phyloP scores from a whole-genome alignment of 2,888 invertebrate species.

The Cheilosia pagana region DNA sequence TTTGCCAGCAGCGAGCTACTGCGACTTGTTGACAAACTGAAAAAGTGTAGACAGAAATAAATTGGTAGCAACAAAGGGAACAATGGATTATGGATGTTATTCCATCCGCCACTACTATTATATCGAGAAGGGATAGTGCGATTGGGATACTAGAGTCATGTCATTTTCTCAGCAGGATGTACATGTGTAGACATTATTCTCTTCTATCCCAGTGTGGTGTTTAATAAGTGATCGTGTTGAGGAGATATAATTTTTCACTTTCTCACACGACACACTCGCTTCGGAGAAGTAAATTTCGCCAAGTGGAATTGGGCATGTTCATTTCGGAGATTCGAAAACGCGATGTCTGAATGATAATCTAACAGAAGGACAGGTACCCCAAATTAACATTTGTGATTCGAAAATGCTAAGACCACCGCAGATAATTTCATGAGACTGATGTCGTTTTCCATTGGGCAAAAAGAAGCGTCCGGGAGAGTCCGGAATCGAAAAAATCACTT shows the following conservation, averaged over 20 bases:
- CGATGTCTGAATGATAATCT: not conserved
- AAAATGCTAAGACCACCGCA: not conserved
- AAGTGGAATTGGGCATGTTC: not conserved
- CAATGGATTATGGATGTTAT: slow-evolving; percentile 67
- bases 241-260: slow-evolving; percentile 60
- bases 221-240: slow-evolving; percentile 65
- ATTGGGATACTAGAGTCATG: slow-evolving; percentile 39
- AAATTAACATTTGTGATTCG: not conserved
- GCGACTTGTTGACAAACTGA: slow-evolving; percentile 70
- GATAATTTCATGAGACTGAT: too few species aligned
- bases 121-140: slow-evolving; percentile 20
- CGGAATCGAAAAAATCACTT: too few species aligned
- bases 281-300: slow-evolving; percentile 20
- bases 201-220: slow-evolving; percentile 14
- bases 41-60: slow-evolving; percentile 63
- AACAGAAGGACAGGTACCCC: not conserved
- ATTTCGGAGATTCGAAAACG: not conserved
- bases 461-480: too few species aligned
- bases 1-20: slow-evolving; percentile 57
- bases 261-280: not conserved
- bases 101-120: slow-evolving; percentile 38
- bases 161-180: slow-evolving; percentile 70
- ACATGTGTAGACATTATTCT: slow-evolving; percentile 33
- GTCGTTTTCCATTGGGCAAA: too few species aligned
- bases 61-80: slow-evolving; percentile 65